Percentiles rank a stretch among this genome's conserved stretches.
phyloP scores from a whole-genome alignment of 1,140 invertebrate species.

The Hesperophylax magnus region DNA sequence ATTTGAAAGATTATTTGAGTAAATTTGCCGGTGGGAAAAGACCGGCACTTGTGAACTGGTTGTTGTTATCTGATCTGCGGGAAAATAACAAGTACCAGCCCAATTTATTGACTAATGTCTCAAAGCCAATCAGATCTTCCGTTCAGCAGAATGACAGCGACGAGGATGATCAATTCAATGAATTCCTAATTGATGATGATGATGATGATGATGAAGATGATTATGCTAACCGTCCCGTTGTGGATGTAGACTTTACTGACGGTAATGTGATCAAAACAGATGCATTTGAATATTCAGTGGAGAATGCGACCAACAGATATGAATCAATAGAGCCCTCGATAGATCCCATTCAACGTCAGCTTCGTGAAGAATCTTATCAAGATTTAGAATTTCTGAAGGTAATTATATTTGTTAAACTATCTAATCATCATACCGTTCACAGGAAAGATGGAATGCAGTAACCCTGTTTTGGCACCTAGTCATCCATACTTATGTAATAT shows the following conservation, averaged over 20 bases:
- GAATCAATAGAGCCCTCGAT: background rate
- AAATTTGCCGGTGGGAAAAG: background rate
- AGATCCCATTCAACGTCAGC: background rate
- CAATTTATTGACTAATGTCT: too few relatives aligned
- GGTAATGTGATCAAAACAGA: background rate
- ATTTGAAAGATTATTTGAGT: background rate
- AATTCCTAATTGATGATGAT: background rate
- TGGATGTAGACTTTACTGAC: background rate
- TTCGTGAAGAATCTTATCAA: background rate
- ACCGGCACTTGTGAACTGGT: constrained; percentile 38
- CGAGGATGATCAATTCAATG: background rate
- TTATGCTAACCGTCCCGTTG: background rate
- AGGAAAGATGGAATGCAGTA: background rate
- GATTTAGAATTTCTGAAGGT: background rate
- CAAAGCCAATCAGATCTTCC: background rate
- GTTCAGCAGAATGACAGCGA: background rate
- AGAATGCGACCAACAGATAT: background rate
- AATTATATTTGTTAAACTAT: background rate
- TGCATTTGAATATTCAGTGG: background rate
- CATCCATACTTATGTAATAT: background rate
- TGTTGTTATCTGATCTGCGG: constrained; percentile 48
- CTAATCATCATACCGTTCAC: background rate
- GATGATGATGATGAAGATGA: background rate
- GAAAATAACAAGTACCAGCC: background rate
- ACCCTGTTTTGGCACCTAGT: background rate